A percentile compares a stretch with the other conserved stretches of the same genome.
Evolutionary conservation across 2,797 vertebrate genomes (phyloP).

Genomic region (Pempheris klunzingeri): DNA sequence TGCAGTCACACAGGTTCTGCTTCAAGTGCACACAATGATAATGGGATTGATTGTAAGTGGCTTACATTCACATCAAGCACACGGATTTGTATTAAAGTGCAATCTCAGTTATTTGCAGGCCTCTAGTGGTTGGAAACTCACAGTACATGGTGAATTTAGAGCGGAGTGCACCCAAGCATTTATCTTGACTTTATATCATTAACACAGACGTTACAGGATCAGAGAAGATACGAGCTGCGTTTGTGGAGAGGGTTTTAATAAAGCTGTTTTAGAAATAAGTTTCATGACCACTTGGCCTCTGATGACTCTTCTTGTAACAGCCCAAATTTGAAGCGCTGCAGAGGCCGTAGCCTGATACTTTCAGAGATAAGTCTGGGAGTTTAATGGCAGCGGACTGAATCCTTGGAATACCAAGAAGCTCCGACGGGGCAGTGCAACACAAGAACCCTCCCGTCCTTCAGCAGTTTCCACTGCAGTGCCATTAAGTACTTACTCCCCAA

Average conservation of each 20-base stretch:
- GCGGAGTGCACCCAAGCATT: background rate
- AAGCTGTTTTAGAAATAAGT: background rate
- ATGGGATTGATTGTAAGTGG: background rate
- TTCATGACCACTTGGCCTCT: background rate
- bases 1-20: background rate
- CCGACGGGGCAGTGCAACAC: constrained; percentile 10
- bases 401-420: constrained; percentile 3
- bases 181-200: background rate
- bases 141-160: constrained; percentile 23
- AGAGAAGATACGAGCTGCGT: background rate
- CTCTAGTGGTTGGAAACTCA: constrained; percentile 58
- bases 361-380: background rate
- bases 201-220: background rate
- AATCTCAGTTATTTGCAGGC: constrained; percentile 44
- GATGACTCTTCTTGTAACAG: background rate
- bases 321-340: background rate
- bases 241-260: background rate
- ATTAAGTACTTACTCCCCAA: constrained; percentile 41
- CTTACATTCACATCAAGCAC: background rate
- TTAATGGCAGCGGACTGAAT: constrained; percentile 7
- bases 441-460: constrained; percentile 25
- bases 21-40: background rate
- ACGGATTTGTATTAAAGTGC: background rate
- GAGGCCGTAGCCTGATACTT: background rate
- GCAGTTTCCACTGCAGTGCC: constrained; percentile 11